Percentiles rank a stretch among this genome's conserved stretches.
Evolutionary conservation across 1,140 invertebrate species (phyloP).

Genomic region (Metopolophium dirhodum): DNA sequence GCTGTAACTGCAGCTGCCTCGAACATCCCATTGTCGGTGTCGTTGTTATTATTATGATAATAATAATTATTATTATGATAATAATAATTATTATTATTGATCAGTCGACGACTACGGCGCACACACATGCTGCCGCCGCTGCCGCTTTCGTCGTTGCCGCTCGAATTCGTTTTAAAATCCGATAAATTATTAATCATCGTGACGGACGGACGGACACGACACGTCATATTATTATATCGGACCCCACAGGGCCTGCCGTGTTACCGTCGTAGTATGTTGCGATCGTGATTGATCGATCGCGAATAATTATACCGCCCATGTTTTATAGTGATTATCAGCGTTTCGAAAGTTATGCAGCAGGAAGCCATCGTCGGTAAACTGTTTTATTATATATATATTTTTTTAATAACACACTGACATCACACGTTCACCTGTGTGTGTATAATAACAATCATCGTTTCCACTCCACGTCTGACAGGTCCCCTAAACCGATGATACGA

Average conservation of each 20-base stretch:
- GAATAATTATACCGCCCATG: neutral
- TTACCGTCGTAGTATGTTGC: neutral
- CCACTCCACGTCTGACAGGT: neutral
- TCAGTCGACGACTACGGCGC: too few species aligned
- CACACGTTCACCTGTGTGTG: neutral
- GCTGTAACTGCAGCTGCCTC: neutral
- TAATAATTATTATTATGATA: too few species aligned
- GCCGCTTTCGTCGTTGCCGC: neutral
- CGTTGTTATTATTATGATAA: neutral
- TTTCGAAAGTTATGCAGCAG: neutral
- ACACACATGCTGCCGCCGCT: neutral
- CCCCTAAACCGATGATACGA: neutral
- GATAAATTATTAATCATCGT: conserved; percentile 8
- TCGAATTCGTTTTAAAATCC: neutral
- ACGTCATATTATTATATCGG: neutral
- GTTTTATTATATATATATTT: neutral
- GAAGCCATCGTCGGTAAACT: neutral
- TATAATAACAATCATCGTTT: neutral
- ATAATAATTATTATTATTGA: neutral
- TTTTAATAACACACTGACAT: conserved; percentile 9
- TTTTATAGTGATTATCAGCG: neutral
- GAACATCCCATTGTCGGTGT: neutral
- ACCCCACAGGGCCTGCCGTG: neutral
- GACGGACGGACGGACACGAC: neutral
- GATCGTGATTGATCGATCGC: neutral